These are phyloP conservation scores for Glyphotaelius pellucidus DNA, from an alignment of 2,888 invertebrate genomes.

Conservation along the genomic window DNA sequence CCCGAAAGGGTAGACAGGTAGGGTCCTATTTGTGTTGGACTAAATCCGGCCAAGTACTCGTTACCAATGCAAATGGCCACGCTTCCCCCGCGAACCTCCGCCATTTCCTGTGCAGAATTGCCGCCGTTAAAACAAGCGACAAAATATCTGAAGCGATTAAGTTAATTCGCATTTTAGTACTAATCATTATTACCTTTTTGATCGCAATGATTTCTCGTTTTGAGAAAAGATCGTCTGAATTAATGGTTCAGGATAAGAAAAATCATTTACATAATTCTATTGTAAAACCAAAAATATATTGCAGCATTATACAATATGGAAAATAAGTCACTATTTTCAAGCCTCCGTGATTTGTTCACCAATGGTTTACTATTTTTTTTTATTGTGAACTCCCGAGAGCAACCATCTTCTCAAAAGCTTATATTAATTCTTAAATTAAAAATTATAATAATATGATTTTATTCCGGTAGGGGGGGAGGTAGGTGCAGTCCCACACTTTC, in stretches of 20 bases:
- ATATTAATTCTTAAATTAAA: too few relatives aligned
- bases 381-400: too few relatives aligned
- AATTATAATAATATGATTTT: too few relatives aligned
- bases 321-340: too few relatives aligned
- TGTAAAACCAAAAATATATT: background rate
- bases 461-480: too few relatives aligned
- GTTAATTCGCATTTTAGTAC: background rate
- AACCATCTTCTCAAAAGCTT: too few relatives aligned
- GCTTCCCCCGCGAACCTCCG: conserved; percentile 41
- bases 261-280: background rate
- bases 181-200: background rate
- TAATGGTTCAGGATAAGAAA: background rate
- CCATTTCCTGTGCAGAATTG: conserved; percentile 12
- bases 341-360: too few relatives aligned
- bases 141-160: background rate
- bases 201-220: background rate
- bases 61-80: conserved; percentile 59
- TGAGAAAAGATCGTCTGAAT: background rate
- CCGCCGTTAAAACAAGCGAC: conserved; percentile 14
- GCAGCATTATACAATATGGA: too few relatives aligned
- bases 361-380: too few relatives aligned
- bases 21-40: background rate
- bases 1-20: background rate
- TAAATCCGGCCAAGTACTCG: conserved; percentile 33
- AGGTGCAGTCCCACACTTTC: too few relatives aligned